Evolutionary conservation across 2,113 vertebrate species (phyloP).

Genomic region (Engraulis encrasicolus): DNA sequence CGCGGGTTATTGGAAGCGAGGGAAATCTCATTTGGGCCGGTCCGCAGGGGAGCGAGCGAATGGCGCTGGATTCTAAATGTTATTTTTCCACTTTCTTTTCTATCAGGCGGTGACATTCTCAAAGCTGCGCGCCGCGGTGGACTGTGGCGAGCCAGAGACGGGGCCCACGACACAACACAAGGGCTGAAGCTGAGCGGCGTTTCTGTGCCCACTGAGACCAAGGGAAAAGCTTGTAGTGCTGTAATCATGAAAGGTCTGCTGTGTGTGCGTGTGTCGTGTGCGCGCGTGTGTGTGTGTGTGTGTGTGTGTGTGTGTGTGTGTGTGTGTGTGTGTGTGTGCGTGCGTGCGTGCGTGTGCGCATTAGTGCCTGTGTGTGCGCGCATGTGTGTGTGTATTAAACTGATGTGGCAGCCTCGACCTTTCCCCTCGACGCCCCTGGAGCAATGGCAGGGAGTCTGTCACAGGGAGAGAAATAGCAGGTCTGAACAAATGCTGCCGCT

Average conservation of each 20-base stretch:
- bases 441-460: too few relatives aligned
- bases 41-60: background rate
- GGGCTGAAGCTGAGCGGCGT: slow-evolving; percentile 22
- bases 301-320: background rate
- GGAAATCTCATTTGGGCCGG: background rate
- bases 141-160: too few relatives aligned
- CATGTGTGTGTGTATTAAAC: background rate
- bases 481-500: too few relatives aligned
- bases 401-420: too few relatives aligned
- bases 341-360: background rate
- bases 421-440: too few relatives aligned
- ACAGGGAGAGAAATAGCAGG: too few relatives aligned
- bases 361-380: background rate
- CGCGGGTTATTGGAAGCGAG: background rate
- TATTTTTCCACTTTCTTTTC: background rate
- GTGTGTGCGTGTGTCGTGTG: background rate
- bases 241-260: background rate
- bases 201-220: background rate
- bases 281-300: background rate
- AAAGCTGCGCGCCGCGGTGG: background rate
- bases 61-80: background rate
- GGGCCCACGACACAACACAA: too few relatives aligned
- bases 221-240: background rate
- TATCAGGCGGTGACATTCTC: background rate
- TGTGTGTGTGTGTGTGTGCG: background rate